Conservation (phyloP, 2,797 vertebrate species). For the Sebastes steindachneri region DNA sequence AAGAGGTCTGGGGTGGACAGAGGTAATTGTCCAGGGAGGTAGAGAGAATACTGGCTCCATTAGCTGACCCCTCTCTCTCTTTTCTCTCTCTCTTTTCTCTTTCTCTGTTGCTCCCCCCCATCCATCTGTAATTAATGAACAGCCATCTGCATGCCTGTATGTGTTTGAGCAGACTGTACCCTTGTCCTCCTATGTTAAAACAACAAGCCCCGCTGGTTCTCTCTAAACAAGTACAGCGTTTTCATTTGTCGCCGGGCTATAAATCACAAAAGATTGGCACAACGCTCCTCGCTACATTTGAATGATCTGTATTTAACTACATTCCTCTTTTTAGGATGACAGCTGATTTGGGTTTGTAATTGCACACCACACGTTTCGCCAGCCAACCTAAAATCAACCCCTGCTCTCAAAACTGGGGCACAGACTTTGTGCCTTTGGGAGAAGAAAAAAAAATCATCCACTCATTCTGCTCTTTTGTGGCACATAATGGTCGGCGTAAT, state of each 20-base stretch:
- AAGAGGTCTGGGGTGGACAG: conserved; percentile 68
- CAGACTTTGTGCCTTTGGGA: conserved; percentile 46
- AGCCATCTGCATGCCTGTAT: conserved; percentile 80
- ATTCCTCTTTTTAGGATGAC: conserved; percentile 51
- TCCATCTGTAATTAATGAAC: conserved; percentile 83
- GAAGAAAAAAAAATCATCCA: conserved; percentile 21
- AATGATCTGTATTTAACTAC: conserved; percentile 50
- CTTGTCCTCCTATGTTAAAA: conserved; percentile 78
- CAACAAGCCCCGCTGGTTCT: conserved; percentile 74
- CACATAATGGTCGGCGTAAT: conserved; percentile 37
- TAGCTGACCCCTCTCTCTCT: conserved; percentile 60
- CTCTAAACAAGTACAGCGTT: conserved; percentile 63
- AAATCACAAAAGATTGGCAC: conserved; percentile 51
- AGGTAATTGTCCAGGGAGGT: conserved; percentile 73
- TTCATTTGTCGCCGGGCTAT: conserved; percentile 45
- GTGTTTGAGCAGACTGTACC: conserved; percentile 78
- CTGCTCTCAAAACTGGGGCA: conserved; percentile 56
- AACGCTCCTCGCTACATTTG: neutral
- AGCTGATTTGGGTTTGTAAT: conserved; percentile 41
- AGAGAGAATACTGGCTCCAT: conserved; percentile 55
- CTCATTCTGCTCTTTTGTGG: conserved; percentile 39
- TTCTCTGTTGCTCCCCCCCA: conserved; percentile 55
- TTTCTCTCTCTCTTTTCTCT: conserved; percentile 26
- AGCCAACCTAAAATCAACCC: conserved; percentile 37
- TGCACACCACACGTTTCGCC: conserved; percentile 9